phyloP scores from a whole-genome alignment of 2,113 vertebrate species.

The Gymnarchus niloticus region DNA sequence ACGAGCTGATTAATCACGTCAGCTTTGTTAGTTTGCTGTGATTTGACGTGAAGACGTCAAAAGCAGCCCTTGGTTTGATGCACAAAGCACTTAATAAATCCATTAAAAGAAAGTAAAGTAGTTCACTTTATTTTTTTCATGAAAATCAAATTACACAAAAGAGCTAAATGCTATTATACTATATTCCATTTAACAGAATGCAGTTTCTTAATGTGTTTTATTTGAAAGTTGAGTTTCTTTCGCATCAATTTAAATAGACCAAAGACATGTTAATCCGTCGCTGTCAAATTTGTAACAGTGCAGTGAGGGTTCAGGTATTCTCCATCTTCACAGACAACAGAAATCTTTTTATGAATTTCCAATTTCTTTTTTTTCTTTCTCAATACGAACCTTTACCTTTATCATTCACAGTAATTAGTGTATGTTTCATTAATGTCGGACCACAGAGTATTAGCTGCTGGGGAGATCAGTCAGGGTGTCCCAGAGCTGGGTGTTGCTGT shows the following conservation, averaged over 20 bases:
- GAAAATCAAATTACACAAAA: neutral
- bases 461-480: neutral
- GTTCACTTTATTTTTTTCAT: neutral
- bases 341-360: neutral
- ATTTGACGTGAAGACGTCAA: neutral
- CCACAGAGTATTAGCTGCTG: neutral
- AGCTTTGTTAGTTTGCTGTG: neutral
- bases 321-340: no score
- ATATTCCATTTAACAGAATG: neutral
- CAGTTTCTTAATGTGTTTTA: neutral
- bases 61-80: neutral
- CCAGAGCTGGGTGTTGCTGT: neutral
- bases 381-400: neutral
- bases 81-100: neutral
- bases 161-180: neutral
- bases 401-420: neutral
- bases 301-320: neutral
- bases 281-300: neutral
- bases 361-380: neutral
- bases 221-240: neutral
- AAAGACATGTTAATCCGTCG: neutral
- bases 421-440: neutral
- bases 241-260: neutral
- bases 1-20: neutral
- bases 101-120: neutral